Conservation (phyloP, 2,113 vertebrate species). For the Microtus oregoni region DNA sequence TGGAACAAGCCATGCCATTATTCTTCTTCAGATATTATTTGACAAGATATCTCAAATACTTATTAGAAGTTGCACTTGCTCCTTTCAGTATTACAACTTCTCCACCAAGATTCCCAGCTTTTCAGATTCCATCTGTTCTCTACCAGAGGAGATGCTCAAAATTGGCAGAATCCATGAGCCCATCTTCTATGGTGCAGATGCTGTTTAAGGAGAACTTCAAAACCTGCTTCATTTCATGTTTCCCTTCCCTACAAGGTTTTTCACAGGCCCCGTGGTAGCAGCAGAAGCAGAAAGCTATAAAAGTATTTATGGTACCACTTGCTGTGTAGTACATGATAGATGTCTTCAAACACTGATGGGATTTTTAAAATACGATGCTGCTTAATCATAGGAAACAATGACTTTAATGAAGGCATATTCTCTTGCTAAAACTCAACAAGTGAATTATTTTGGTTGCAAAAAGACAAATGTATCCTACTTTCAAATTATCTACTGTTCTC, state of each 20-base stretch:
- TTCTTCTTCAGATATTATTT: neutral
- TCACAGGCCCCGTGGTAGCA: too few species aligned
- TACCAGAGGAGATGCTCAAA: neutral
- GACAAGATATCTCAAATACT: neutral
- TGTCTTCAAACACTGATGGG: constrained; percentile 31
- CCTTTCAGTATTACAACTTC: neutral
- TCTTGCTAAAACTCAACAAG: constrained; percentile 42
- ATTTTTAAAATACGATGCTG: constrained; percentile 34
- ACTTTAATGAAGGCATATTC: constrained; percentile 27
- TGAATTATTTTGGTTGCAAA: neutral
- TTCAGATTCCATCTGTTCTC: neutral
- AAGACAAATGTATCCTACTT: neutral
- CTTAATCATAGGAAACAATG: constrained; percentile 14
- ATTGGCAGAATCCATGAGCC: neutral
- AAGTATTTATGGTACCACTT: neutral
- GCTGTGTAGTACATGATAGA: neutral
- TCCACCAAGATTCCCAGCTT: neutral
- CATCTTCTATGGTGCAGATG: neutral
- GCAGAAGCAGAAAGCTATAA: neutral
- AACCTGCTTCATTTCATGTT: neutral
- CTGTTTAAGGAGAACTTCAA: neutral
- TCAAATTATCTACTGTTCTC: constrained; percentile 31
- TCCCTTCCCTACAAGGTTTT: neutral
- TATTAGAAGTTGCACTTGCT: neutral
- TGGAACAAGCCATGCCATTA: neutral